Conservation (phyloP, 2,888 invertebrate genomes). For the Hoplodrina ambigua region DNA sequence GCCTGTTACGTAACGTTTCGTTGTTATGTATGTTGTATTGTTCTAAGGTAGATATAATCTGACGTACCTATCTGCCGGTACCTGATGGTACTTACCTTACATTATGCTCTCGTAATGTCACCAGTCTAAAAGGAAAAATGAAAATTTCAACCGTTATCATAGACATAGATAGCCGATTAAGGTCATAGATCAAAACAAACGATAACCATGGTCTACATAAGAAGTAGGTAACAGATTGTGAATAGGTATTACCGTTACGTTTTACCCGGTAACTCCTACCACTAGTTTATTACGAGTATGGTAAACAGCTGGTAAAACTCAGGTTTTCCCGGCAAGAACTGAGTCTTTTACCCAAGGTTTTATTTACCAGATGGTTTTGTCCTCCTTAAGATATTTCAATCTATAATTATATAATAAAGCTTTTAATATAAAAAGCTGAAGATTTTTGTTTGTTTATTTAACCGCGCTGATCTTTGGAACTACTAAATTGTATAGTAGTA, state of each 20-base stretch:
- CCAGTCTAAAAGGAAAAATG: background rate
- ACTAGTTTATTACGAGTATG: slow-evolving; percentile 1
- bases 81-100: background rate
- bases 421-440: too few species aligned
- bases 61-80: too few species aligned
- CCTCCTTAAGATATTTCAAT: background rate
- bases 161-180: background rate
- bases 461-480: too few species aligned
- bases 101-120: background rate
- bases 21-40: too few species aligned
- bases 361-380: slow-evolving; percentile 4
- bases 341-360: background rate
- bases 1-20: too few species aligned
- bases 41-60: background rate
- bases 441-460: too few species aligned
- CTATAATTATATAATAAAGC: too few species aligned
- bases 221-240: background rate
- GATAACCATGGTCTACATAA: slow-evolving; percentile 12
- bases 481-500: too few species aligned
- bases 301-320: background rate
- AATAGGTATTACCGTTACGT: slow-evolving; percentile 6
- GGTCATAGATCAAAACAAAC: slow-evolving; percentile 36
- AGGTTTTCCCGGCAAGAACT: slow-evolving; percentile 7
- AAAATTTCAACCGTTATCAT: slow-evolving; percentile 14
- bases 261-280: slow-evolving; percentile 12